Conservation (phyloP, 2,888 invertebrate species). For the Nomada ferruginata region DNA sequence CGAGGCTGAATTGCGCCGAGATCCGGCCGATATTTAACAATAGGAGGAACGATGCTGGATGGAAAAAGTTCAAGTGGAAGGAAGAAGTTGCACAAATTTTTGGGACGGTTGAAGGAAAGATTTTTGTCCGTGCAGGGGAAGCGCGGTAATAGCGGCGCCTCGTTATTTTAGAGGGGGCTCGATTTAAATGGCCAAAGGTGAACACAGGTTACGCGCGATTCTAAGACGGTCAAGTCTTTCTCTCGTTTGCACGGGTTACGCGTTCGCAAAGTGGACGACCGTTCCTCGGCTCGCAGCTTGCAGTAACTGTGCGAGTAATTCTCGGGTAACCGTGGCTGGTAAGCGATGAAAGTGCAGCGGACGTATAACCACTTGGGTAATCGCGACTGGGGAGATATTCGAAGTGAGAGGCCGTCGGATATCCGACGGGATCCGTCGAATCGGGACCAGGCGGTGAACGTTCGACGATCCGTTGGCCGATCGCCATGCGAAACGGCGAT, state of each 20-base stretch:
- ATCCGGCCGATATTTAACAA: too few species aligned
- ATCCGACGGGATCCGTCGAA: slow-evolving; percentile 35
- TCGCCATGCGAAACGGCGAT: slow-evolving; percentile 25
- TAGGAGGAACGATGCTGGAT: background rate
- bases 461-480: slow-evolving; percentile 26
- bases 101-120: too few species aligned
- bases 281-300: background rate
- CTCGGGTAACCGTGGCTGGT: slow-evolving; percentile 57
- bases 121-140: too few species aligned
- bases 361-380: slow-evolving; percentile 74
- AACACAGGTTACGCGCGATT: too few species aligned
- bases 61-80: background rate
- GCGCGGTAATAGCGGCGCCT: too few species aligned
- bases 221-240: slow-evolving; percentile 20
- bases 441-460: slow-evolving; percentile 36
- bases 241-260: slow-evolving; percentile 22
- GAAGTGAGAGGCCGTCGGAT: slow-evolving; percentile 35
- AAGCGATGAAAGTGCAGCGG: slow-evolving; percentile 73
- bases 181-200: too few species aligned
- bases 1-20: background rate
- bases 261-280: too few species aligned
- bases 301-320: slow-evolving; percentile 61
- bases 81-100: too few species aligned
- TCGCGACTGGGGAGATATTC: slow-evolving; percentile 70
- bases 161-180: too few species aligned